A percentile compares a stretch with the other conserved stretches of the same genome.
phyloP scores from a whole-genome alignment of 1,140 invertebrate species.

The Copidosoma floridanum region DNA sequence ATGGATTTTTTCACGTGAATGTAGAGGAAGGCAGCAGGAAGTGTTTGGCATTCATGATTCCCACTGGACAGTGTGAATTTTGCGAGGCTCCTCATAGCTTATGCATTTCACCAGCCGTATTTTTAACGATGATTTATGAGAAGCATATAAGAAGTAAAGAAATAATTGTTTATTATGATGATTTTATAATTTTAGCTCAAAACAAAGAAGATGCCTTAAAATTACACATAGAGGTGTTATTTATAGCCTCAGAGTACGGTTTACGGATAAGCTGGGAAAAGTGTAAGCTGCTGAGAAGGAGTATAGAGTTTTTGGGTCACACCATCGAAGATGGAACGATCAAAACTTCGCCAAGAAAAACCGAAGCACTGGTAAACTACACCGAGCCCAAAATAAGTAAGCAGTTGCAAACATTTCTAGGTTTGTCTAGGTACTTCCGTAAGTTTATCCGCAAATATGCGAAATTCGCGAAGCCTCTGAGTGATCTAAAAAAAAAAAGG shows the following conservation, averaged over 20 bases:
- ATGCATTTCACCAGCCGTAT: not conserved
- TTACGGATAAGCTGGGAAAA: conserved; percentile 9
- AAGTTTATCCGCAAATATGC: not conserved
- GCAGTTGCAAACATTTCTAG: not conserved
- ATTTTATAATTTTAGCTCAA: not conserved
- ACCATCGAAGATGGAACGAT: not conserved
- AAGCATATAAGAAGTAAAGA: not conserved
- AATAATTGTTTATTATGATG: conserved; percentile 4
- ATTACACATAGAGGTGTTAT: not conserved
- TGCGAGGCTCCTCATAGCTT: conserved; percentile 5
- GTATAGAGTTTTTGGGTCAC: not conserved
- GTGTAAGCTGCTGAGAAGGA: not conserved
- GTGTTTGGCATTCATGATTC: conserved; percentile 3
- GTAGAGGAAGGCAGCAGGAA: conserved; percentile 5
- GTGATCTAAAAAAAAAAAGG: conserved; percentile 7
- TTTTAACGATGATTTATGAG: too few relatives aligned
- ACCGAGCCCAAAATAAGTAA: not conserved
- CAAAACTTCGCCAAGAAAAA: not conserved
- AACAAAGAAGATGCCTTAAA: not conserved
- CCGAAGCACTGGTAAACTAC: not conserved
- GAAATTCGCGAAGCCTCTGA: not conserved
- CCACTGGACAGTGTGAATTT: conserved; percentile 6
- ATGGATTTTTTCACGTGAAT: conserved; percentile 10
- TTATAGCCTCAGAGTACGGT: not conserved
- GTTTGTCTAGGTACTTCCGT: not conserved